Evolutionary conservation across 2,797 vertebrate species (phyloP).

Genomic region (Meda fulgida): DNA sequence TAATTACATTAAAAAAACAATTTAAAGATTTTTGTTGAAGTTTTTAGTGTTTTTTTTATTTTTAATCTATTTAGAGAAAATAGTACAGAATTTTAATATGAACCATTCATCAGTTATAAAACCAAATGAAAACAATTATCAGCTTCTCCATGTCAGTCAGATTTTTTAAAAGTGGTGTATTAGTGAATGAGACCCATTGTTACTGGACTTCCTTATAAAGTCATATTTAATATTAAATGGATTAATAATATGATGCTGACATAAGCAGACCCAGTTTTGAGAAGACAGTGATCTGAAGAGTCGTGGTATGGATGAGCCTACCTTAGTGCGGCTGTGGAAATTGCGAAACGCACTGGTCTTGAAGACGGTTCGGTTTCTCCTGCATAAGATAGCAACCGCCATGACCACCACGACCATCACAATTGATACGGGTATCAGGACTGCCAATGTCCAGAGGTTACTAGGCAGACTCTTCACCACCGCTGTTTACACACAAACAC

Average conservation of each 20-base stretch:
- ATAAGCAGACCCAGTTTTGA: neutral
- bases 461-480: conserved; percentile 93
- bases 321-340: conserved; percentile 93
- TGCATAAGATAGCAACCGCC: conserved; percentile 91
- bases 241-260: conserved; percentile 13
- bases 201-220: neutral
- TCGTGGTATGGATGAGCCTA: conserved; percentile 59
- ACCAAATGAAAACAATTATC: neutral
- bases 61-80: neutral
- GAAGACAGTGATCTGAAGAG: neutral
- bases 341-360: conserved; percentile 91
- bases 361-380: conserved; percentile 95
- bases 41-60: neutral
- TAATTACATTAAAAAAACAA: neutral
- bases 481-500: conserved; percentile 72
- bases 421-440: conserved; percentile 91
- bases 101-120: neutral
- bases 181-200: neutral
- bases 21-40: neutral
- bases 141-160: neutral
- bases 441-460: conserved; percentile 96
- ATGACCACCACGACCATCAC: conserved; percentile 92
- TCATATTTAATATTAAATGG: neutral
- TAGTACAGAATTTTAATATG: neutral
- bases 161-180: neutral